Percentiles rank a stretch among this genome's conserved stretches.
phyloP scores from a whole-genome alignment of 2,797 vertebrate species.

The Propithecus deckenii region DNA sequence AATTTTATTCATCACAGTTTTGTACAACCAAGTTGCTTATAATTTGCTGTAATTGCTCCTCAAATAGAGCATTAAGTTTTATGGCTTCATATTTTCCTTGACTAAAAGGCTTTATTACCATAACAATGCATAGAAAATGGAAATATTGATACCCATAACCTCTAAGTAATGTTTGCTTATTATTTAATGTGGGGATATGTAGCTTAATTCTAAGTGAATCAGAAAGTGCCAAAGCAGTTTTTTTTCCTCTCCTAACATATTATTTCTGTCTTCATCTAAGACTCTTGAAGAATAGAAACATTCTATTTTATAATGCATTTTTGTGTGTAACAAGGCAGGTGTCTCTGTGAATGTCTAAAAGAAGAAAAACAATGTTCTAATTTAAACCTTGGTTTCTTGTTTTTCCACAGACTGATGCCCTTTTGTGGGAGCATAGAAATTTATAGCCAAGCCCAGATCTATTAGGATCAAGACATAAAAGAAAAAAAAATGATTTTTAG shows the following conservation, averaged over 20 bases:
- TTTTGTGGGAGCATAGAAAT: slow-evolving; percentile 76
- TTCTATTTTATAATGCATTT: slow-evolving; percentile 44
- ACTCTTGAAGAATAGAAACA: slow-evolving; percentile 18
- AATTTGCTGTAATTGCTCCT: slow-evolving; percentile 84
- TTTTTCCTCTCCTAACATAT: slow-evolving; percentile 32
- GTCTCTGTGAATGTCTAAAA: slow-evolving; percentile 43
- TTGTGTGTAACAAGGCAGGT: not conserved
- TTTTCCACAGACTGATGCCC: slow-evolving; percentile 51
- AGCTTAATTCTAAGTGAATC: slow-evolving; percentile 67
- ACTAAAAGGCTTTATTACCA: slow-evolving; percentile 75
- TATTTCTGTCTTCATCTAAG: slow-evolving; percentile 51
- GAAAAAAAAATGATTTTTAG: slow-evolving; percentile 69
- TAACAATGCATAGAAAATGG: slow-evolving; percentile 56
- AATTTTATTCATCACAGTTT: slow-evolving; percentile 76
- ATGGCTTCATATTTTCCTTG: slow-evolving; percentile 76
- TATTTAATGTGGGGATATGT: slow-evolving; percentile 57
- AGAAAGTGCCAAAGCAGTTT: slow-evolving; percentile 9
- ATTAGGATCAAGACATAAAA: slow-evolving; percentile 71
- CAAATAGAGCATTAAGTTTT: slow-evolving; percentile 82
- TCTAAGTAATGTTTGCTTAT: slow-evolving; percentile 70
- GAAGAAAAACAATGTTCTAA: slow-evolving; percentile 66
- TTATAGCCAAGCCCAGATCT: slow-evolving; percentile 71
- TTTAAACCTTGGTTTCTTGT: slow-evolving; percentile 66
- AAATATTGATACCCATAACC: slow-evolving; percentile 68
- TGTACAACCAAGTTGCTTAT: slow-evolving; percentile 78